A percentile compares a stretch with the other conserved stretches of the same genome.
phyloP scores from a whole-genome alignment of 1,140 invertebrate species.

The Ruditapes philippinarum region DNA sequence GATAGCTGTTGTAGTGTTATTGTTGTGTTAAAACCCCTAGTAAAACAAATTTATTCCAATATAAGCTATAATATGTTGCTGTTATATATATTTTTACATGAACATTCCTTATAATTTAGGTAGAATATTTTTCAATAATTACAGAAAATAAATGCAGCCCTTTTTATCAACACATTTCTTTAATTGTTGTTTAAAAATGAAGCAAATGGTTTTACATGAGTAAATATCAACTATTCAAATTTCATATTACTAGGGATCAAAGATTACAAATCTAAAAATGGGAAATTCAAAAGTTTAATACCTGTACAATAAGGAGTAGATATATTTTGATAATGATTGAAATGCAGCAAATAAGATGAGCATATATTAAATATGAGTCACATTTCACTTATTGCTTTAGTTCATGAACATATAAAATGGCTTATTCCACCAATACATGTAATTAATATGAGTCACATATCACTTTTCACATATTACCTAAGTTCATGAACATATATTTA shows the following conservation, averaged over 20 bases:
- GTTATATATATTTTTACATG: no score
- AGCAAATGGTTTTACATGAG: no score
- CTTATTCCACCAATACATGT: no score
- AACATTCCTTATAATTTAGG: no score
- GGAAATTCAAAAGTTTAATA: background rate
- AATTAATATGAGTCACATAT: background rate
- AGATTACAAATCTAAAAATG: background rate
- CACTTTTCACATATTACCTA: background rate
- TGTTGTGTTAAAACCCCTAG: no score
- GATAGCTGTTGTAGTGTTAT: no score
- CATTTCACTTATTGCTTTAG: background rate
- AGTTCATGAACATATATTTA: background rate
- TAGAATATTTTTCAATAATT: no score
- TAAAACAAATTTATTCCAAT: no score
- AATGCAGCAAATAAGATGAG: background rate
- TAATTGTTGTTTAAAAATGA: no score
- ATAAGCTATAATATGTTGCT: no score
- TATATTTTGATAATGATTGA: conserved; percentile 2
- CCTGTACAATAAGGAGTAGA: background rate
- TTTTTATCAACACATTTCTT: no score
- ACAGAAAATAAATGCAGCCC: no score
- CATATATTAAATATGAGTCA: background rate
- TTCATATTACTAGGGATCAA: background rate
- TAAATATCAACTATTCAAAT: background rate
- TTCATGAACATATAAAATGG: background rate